phyloP scores from a whole-genome alignment of 1,140 invertebrate genomes.

The Triops cancriformis region DNA sequence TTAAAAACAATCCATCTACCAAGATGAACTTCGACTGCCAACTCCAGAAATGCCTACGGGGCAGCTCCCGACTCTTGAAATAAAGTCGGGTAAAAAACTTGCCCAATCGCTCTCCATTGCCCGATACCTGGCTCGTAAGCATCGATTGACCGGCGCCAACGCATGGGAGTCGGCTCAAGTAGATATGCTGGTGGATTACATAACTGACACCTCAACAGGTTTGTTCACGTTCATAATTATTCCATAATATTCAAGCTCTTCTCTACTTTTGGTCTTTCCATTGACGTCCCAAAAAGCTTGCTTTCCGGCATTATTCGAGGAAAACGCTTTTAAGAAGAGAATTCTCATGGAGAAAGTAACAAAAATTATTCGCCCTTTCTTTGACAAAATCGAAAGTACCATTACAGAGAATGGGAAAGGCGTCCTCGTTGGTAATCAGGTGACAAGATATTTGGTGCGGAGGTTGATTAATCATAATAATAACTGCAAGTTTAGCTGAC shows the following conservation, averaged over 20 bases:
- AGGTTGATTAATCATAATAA: neutral
- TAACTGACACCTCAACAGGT: constrained; percentile 40
- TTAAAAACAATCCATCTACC: no score
- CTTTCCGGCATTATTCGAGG: constrained; percentile 29
- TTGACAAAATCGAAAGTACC: constrained; percentile 24
- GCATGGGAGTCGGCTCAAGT: constrained; percentile 55
- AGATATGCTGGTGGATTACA: constrained; percentile 51
- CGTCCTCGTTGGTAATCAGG: constrained; percentile 27
- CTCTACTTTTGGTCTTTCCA: no score
- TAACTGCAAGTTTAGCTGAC: constrained; percentile 16
- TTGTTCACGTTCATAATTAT: neutral
- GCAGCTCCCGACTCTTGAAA: constrained; percentile 56
- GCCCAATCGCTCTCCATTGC: constrained; percentile 55
- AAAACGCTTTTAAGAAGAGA: constrained; percentile 28
- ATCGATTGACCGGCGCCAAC: constrained; percentile 49
- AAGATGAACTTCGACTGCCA: neutral
- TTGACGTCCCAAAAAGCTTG: neutral
- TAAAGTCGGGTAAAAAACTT: constrained; percentile 47
- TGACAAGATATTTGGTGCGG: constrained; percentile 2
- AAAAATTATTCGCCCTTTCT: neutral
- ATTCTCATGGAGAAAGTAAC: constrained; percentile 25
- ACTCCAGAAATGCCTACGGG: constrained; percentile 48
- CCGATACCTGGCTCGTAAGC: constrained; percentile 53
- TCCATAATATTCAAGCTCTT: neutral
- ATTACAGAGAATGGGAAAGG: constrained; percentile 24